Percentiles rank a stretch among this genome's conserved stretches.
Conservation (phyloP, 2,113 vertebrate species). For the Megaleporinus macrocephalus region DNA sequence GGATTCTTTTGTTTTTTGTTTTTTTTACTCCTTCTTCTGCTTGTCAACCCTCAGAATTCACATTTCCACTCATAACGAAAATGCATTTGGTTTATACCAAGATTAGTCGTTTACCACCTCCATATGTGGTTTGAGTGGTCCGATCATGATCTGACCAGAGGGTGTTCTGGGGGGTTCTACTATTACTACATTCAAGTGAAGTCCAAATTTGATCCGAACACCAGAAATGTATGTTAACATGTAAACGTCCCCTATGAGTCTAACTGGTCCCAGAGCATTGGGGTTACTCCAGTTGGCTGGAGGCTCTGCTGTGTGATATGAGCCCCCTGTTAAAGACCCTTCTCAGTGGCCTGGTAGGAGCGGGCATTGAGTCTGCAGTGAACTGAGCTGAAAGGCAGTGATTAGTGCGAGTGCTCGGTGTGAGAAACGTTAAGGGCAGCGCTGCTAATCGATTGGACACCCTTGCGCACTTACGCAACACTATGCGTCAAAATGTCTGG, state of each 20-base stretch:
- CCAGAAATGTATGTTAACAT: too few relatives aligned
- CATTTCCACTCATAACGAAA: too few relatives aligned
- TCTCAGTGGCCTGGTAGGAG: background rate
- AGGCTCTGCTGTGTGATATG: background rate
- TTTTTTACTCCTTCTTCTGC: too few relatives aligned
- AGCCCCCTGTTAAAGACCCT: background rate
- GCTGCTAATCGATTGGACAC: slow-evolving; percentile 42
- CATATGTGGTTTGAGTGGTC: too few relatives aligned
- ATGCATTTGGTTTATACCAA: too few relatives aligned
- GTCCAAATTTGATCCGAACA: too few relatives aligned
- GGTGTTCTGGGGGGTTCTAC: too few relatives aligned
- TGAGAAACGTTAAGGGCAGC: slow-evolving; percentile 45
- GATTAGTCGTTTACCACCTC: background rate
- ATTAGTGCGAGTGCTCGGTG: slow-evolving; percentile 19
- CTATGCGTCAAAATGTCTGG: slow-evolving; percentile 64
- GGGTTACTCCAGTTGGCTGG: background rate
- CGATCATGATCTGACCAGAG: too few relatives aligned
- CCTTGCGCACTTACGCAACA: slow-evolving; percentile 65
- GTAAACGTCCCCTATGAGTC: too few relatives aligned
- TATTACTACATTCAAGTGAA: too few relatives aligned
- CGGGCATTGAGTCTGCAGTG: slow-evolving; percentile 5
- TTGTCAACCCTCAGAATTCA: too few relatives aligned
- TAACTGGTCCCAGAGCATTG: background rate
- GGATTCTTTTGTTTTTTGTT: too few relatives aligned
- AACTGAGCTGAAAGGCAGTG: slow-evolving; percentile 5